Evolutionary conservation across 2,797 vertebrate genomes (phyloP).

Genomic region (Sciurus vulgaris): DNA sequence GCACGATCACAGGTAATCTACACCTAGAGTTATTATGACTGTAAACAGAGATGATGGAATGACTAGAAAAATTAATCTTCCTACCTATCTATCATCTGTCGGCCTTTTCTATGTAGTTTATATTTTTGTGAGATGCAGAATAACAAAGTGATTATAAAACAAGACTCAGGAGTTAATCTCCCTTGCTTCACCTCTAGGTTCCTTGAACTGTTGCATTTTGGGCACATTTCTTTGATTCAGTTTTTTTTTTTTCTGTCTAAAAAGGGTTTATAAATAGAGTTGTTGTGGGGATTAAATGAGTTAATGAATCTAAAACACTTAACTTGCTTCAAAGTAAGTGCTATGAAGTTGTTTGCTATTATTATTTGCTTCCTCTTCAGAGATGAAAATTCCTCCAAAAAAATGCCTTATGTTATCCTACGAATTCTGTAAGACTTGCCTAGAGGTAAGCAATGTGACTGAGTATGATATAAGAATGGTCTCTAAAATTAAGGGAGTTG

Average conservation of each 20-base stretch:
- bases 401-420: background rate
- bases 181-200: background rate
- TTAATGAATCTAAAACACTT: background rate
- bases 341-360: background rate
- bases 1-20: background rate
- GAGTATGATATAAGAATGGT: background rate
- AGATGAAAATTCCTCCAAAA: background rate
- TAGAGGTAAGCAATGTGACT: background rate
- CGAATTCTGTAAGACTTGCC: conserved; percentile 24
- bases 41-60: background rate
- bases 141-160: conserved; percentile 33
- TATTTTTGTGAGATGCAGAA: conserved; percentile 7
- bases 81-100: background rate
- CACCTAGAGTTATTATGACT: background rate
- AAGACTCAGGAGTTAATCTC: background rate
- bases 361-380: background rate
- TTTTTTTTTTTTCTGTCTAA: background rate
- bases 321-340: background rate
- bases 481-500: conserved; percentile 25
- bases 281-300: background rate
- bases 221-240: background rate
- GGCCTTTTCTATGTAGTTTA: background rate
- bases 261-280: background rate
- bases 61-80: background rate
- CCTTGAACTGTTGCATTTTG: background rate